phyloP scores from a whole-genome alignment of 1,140 invertebrate genomes.

The Macrobrachium nipponense region DNA sequence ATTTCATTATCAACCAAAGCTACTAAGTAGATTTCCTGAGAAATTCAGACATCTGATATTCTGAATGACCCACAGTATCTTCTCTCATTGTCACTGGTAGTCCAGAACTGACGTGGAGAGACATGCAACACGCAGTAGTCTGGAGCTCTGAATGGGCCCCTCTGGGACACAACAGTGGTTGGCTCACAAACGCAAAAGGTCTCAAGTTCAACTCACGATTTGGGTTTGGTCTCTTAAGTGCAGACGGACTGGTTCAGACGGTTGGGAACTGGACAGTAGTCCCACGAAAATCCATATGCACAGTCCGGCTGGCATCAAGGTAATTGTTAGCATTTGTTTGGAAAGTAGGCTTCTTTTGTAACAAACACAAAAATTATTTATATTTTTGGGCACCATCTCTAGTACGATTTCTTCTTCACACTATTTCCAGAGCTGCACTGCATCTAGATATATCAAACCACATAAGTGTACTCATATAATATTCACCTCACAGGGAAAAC shows the following conservation, averaged over 20 bases:
- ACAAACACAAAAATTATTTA: too few relatives aligned
- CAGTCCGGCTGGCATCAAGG: neutral
- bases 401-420: too few relatives aligned
- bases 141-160: conserved; percentile 82
- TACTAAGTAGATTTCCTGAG: too few relatives aligned
- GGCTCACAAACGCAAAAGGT: conserved; percentile 80
- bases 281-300: conserved; percentile 70
- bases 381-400: too few relatives aligned
- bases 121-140: conserved; percentile 88
- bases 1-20: too few relatives aligned
- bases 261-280: conserved; percentile 84
- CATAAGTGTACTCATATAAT: too few relatives aligned
- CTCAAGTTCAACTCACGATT: conserved; percentile 83
- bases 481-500: neutral
- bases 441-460: too few relatives aligned
- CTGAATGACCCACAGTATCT: too few relatives aligned
- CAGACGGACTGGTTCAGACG: conserved; percentile 78
- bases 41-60: too few relatives aligned
- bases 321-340: neutral
- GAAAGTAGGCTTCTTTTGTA: too few relatives aligned
- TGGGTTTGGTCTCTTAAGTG: conserved; percentile 93
- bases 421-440: too few relatives aligned
- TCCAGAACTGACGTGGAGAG: conserved; percentile 86
- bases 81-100: conserved; percentile 71
- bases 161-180: conserved; percentile 77